Evolutionary conservation across 2,113 vertebrate genomes (phyloP).

Genomic region (Peromyscus maniculatus): DNA sequence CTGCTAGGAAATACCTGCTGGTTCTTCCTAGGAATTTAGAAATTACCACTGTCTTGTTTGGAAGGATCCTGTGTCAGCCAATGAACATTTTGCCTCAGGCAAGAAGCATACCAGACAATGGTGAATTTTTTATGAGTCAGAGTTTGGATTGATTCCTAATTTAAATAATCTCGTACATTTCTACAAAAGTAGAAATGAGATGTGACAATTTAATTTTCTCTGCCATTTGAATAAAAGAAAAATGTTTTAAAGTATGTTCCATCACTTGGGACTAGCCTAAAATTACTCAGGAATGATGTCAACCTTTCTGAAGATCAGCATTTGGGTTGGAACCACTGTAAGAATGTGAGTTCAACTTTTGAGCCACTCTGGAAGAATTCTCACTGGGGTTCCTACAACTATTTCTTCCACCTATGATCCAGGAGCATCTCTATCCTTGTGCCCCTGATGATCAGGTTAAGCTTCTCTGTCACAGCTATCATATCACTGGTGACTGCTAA

Average conservation of each 20-base stretch:
- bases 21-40: slow-evolving; percentile 49
- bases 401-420: slow-evolving; percentile 6
- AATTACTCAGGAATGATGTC: slow-evolving; percentile 14
- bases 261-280: background rate
- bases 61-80: background rate
- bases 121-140: slow-evolving; percentile 23
- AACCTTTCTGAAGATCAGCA: background rate
- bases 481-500: background rate
- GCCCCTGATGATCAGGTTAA: slow-evolving; percentile 32
- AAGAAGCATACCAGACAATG: background rate
- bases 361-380: background rate
- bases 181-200: slow-evolving; percentile 26
- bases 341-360: slow-evolving; percentile 18
- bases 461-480: background rate
- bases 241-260: slow-evolving; percentile 21
- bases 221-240: slow-evolving; percentile 29
- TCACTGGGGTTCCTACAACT: slow-evolving; percentile 1
- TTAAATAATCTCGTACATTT: slow-evolving; percentile 44
- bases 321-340: slow-evolving; percentile 1
- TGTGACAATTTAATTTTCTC: slow-evolving; percentile 36
- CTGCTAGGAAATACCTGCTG: slow-evolving; percentile 25
- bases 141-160: slow-evolving; percentile 31
- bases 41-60: background rate
- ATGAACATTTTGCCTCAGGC: background rate
- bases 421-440: background rate